These are phyloP conservation scores for Drosophila melanogaster DNA, from an alignment of 1,140 invertebrate genomes.

Conservation along the genomic window DNA sequence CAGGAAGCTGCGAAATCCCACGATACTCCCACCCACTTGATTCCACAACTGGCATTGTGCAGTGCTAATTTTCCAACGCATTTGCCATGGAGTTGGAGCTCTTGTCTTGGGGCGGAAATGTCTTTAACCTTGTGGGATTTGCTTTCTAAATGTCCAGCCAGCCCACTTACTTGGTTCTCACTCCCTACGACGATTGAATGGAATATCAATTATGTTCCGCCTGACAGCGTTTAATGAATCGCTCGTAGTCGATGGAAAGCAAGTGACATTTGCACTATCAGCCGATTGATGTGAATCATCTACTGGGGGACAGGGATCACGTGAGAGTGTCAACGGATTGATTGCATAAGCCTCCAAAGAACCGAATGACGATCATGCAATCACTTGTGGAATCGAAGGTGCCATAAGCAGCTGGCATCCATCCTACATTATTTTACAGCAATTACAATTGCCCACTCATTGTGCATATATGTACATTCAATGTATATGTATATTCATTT, in stretches of 20 bases:
- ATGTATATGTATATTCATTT: slow-evolving; percentile 15
- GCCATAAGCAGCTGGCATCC: slow-evolving; percentile 33
- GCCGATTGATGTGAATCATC: slow-evolving; percentile 29
- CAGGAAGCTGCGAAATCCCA: slow-evolving; percentile 14
- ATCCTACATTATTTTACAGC: slow-evolving; percentile 49
- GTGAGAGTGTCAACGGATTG: slow-evolving; percentile 23
- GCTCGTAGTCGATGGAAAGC: slow-evolving; percentile 27
- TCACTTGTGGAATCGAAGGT: slow-evolving; percentile 14
- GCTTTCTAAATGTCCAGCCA: slow-evolving; percentile 6
- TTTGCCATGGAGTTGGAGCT: background rate
- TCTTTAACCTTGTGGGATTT: background rate
- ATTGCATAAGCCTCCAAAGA: slow-evolving; percentile 32
- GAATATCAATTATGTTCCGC: slow-evolving; percentile 30
- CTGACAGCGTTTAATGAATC: slow-evolving; percentile 48
- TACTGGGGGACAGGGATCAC: slow-evolving; percentile 18
- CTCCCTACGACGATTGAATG: background rate
- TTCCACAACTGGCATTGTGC: background rate
- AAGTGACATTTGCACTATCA: slow-evolving; percentile 43
- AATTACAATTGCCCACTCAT: slow-evolving; percentile 48
- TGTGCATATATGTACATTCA: background rate
- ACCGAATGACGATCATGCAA: slow-evolving; percentile 9
- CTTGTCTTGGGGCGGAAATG: background rate
- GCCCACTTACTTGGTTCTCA: background rate
- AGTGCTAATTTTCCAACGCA: slow-evolving; percentile 18
- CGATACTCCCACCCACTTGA: slow-evolving; percentile 10